Evolutionary conservation across 2,888 invertebrate species (phyloP), one percentile per base, ranked within the genome.

Genomic region (Urechis unicinctus): DNA sequence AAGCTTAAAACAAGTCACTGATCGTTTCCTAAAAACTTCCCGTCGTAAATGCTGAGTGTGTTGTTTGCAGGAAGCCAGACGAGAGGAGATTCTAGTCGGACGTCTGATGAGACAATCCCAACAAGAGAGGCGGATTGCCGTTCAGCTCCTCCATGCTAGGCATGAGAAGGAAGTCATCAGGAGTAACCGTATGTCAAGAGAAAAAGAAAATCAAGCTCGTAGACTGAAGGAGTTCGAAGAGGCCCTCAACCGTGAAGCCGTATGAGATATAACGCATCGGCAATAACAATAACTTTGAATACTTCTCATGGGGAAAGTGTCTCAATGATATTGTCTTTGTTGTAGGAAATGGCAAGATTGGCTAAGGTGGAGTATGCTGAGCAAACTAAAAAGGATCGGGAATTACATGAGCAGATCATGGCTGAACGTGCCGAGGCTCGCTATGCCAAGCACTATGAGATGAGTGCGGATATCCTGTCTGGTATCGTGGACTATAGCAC

Each of bases 41-140:
- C n/a, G n/a, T n/a, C n/a, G n/a, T n/a, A n/a, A n/a, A n/a, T n/a
- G n/a, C n/a, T n/a, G n/a, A n/a, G n/a, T n/a, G n/a, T n/a, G n/a
- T n/a, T 36, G 36, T 13, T 26, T 30, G 5, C 54, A 77, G 77
- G 76, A 75, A 50, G 72, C 71, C 2, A 62, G 70, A 29, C 59
- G 76, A 31, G 78, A 78, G 61, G 75, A 77, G 61, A 71, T 74
- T 69, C 61, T 78, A 53, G 75, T 77, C 21, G 75, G 71, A 55
- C 62, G 75, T 2, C 62, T 78, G 62, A 73, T 78, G 73, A 62
- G 77, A 50, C 77, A 77, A 61, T 75, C 77, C 1, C 76, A 77
- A 56, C 76, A 76, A 59, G 78, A 78, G 59, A 61, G 77, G 6
- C 66, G 78, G 36, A 75, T 78, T 47, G 74, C 75, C 6, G 77